These are phyloP conservation scores for Oikopleura vanhoeffeni DNA, from an alignment of 23 tunicate species.

Conservation along the genomic window DNA sequence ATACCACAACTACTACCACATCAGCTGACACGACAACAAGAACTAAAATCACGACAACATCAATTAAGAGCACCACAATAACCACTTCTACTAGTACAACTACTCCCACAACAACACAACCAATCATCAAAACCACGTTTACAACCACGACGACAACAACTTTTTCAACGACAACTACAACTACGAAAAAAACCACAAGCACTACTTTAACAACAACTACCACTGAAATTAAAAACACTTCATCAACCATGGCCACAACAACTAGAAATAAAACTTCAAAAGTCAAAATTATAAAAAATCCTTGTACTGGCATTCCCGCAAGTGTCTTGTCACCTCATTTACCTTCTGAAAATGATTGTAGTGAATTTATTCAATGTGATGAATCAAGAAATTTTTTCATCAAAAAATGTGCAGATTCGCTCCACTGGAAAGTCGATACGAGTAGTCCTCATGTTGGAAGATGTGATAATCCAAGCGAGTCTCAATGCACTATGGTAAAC, in stretches of 20 bases:
- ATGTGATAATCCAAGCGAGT: neutral
- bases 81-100: neutral
- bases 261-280: neutral
- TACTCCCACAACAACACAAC: neutral
- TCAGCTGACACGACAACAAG: neutral
- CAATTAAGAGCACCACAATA: neutral
- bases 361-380: conserved; percentile 7
- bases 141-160: neutral
- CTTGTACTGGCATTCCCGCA: neutral
- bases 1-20: neutral
- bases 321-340: neutral
- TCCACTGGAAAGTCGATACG: neutral
- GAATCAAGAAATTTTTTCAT: neutral
- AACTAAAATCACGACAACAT: neutral
- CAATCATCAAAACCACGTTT: neutral
- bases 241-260: neutral
- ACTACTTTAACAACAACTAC: neutral
- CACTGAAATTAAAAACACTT: neutral
- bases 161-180: neutral
- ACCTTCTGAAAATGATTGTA: neutral
- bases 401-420: neutral
- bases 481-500: neutral
- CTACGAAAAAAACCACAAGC: neutral
- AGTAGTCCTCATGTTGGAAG: neutral
- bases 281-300: neutral